Evolutionary conservation across 2,113 vertebrate genomes (phyloP).

Genomic region (Pipa parva): DNA sequence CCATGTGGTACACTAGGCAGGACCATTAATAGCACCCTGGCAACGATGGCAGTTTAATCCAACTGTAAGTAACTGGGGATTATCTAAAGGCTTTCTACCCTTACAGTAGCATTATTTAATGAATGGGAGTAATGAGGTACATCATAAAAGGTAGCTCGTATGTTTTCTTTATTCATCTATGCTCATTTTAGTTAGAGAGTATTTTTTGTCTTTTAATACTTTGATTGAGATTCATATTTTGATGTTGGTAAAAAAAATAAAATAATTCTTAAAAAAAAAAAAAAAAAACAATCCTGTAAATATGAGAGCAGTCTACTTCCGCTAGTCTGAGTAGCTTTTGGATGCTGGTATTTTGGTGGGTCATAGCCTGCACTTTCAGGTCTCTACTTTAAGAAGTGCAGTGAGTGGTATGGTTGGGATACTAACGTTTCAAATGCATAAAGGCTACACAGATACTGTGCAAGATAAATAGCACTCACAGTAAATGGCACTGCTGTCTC

Average conservation of each 20-base stretch:
- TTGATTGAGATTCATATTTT: not conserved
- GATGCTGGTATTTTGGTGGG: not conserved
- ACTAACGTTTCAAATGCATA: conserved; percentile 1
- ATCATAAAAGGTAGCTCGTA: no score
- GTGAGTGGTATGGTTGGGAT: conserved; percentile 1
- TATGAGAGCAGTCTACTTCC: not conserved
- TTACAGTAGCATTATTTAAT: no score
- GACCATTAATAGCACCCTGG: no score
- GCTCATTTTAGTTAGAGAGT: not conserved
- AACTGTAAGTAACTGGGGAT: no score
- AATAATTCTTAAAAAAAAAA: not conserved
- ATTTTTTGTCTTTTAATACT: not conserved
- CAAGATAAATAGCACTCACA: conserved; percentile 20
- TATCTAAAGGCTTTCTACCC: no score
- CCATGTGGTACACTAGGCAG: no score
- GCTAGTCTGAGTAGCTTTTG: not conserved
- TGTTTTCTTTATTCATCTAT: no score
- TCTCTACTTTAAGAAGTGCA: not conserved
- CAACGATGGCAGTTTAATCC: no score
- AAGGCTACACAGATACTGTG: not conserved
- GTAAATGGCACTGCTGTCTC: conserved; percentile 17
- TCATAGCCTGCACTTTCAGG: conserved; percentile 5
- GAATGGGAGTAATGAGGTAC: no score
- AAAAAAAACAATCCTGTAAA: not conserved
- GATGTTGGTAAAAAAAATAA: not conserved